Evolutionary conservation across 2,113 vertebrate species (phyloP), one percentile per base, ranked within the genome.

Genomic region (Etheostoma cragini): DNA sequence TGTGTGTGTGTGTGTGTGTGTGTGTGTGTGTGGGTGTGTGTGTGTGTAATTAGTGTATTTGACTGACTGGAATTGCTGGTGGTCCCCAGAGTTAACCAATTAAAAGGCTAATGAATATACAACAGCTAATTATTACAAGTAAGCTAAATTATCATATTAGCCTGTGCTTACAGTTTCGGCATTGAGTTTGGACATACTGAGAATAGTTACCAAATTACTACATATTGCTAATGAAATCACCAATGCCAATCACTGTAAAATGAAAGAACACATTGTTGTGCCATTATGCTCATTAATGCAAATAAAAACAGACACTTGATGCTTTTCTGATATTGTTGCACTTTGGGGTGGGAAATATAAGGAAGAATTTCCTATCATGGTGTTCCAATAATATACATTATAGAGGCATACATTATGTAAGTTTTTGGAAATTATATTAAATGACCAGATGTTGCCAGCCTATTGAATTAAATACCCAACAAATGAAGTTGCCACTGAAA

Each of bases 21-120:
- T 45, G 81, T 21, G 57, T 85, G 80, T 54, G 50, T 63, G 63
- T 33, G 52, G 72, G 73, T 38, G 60, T 68, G 72, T 67, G 47
- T 82, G 71, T 82, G 72, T 92, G 46, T 91, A 90, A 92, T 92
- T 92, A 90, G 82, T 87, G 85, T 86, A 78, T 90, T 92, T 93
- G 86, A 92, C 85, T 89, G 91, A 89, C 87, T 92, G 87, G 79
- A 86, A 88, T 92, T 85, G 80, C 85, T 90, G 78, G 74, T 50
- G n/a, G 81, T 93, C 93, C 92, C 93, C 72, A 85, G 92, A 92
- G 91, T 90, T 91, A 87, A 91, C 91, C 93, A 93, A 93, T 93
- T 93, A 93, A 93, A 94, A 91, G 91, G 87, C 88, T 94, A 92
- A 94, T 94, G 93, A 94, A 94, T 94, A 94, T 94, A 94, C 92